Evolutionary conservation across 2,113 vertebrate species (phyloP).

Genomic region (Bubo scandiacus): DNA sequence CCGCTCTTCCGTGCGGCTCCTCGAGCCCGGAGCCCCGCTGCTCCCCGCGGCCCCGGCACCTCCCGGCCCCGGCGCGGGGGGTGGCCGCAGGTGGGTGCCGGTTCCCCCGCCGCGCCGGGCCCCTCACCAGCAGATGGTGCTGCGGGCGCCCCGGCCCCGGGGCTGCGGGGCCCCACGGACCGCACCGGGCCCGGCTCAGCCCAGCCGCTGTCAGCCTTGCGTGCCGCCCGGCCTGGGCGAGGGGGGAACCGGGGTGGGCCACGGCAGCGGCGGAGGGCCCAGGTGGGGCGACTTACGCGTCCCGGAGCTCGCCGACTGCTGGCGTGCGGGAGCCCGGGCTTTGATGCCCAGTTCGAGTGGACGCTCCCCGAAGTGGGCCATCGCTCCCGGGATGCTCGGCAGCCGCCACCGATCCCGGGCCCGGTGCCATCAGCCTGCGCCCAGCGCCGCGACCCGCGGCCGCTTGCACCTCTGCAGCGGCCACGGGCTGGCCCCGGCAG

Average conservation of each 20-base stretch:
- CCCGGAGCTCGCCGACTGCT: neutral
- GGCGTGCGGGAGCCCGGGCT: neutral
- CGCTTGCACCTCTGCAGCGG: neutral
- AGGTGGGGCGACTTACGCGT: neutral
- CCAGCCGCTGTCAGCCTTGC: neutral
- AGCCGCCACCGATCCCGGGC: neutral
- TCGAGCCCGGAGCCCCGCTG: too few relatives aligned
- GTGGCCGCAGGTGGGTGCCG: neutral
- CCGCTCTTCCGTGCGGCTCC: neutral
- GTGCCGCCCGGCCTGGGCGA: too few relatives aligned
- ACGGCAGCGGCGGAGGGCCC: neutral
- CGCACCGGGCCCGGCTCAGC: neutral
- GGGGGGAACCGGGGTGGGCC: too few relatives aligned
- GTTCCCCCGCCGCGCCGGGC: neutral
- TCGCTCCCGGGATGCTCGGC: neutral
- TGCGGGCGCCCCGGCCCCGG: neutral
- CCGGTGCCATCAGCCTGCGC: neutral
- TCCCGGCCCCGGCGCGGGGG: neutral
- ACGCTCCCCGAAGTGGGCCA: neutral
- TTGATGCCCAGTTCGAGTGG: neutral
- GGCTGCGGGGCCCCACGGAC: neutral
- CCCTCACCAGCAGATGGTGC: conserved; percentile 57
- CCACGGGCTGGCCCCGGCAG: neutral
- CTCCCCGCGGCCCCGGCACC: neutral
- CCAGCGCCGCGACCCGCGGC: neutral